phyloP scores from a whole-genome alignment of 2,888 invertebrate genomes.

The Leptogaster cylindrica region DNA sequence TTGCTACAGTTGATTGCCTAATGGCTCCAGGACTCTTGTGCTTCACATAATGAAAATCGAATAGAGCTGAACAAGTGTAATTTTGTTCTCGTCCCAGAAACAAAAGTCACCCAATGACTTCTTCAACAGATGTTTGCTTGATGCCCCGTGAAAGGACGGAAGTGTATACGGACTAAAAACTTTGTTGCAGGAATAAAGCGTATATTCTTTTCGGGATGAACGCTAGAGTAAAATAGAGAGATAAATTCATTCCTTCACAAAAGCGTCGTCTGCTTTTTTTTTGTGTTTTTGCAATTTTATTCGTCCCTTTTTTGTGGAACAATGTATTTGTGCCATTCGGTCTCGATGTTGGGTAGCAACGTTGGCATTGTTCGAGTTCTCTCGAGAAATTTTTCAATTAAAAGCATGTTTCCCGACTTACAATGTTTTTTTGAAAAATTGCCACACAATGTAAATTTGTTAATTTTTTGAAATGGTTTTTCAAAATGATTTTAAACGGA shows the following conservation, averaged over 20 bases:
- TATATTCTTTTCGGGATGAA: slow-evolving; percentile 3
- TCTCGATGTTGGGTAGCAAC: background rate
- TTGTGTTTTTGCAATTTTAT: no score
- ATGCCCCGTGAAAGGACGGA: slow-evolving; percentile 13
- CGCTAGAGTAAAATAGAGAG: slow-evolving; percentile 10
- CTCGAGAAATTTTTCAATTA: slow-evolving; percentile 19
- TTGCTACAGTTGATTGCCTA: slow-evolving; percentile 36
- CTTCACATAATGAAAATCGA: slow-evolving; percentile 38
- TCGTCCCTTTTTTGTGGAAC: background rate
- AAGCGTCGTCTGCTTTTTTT: background rate
- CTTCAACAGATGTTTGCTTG: slow-evolving; percentile 35
- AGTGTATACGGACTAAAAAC: slow-evolving; percentile 16
- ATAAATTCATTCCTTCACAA: slow-evolving; percentile 26
- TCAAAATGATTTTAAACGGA: no score
- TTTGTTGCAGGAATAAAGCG: no score
- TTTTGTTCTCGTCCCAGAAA: slow-evolving; percentile 29
- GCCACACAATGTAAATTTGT: no score
- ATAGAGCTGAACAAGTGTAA: slow-evolving; percentile 38
- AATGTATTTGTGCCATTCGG: background rate
- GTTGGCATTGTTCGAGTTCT: slow-evolving; percentile 1
- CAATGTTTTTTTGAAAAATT: no score
- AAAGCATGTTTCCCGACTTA: slow-evolving; percentile 17
- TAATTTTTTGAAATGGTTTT: no score
- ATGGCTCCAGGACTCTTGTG: slow-evolving; percentile 30
- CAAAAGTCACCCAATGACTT: slow-evolving; percentile 28